phyloP scores from a whole-genome alignment of 35 echinoderm and acorn worm species.

The Strongylocentrotus purpuratus region DNA sequence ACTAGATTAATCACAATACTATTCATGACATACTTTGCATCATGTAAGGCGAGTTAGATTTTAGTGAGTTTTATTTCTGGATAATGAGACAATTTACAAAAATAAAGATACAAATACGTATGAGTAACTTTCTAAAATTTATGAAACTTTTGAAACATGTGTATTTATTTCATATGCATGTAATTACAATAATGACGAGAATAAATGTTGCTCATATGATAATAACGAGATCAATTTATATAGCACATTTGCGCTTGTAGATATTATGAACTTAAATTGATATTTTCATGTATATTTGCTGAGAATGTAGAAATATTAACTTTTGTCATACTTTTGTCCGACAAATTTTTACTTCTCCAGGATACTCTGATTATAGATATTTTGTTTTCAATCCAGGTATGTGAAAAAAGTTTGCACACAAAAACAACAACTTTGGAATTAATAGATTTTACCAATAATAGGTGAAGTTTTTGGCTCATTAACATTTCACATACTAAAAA shows the following conservation, averaged over 20 bases:
- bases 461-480: not conserved
- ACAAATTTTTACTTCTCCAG: not conserved
- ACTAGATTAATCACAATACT: not conserved
- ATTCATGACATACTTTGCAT: not conserved
- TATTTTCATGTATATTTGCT: not conserved
- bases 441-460: not conserved
- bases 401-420: not conserved
- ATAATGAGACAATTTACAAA: not conserved
- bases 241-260: no score
- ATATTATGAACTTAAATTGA: no score
- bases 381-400: conserved; percentile 12
- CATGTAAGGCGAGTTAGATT: not conserved
- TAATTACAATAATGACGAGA: no score
- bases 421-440: not conserved
- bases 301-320: not conserved
- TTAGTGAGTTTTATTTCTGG: not conserved
- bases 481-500: not conserved
- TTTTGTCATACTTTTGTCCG: not conserved
- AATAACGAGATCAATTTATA: no score
- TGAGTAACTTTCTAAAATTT: not conserved
- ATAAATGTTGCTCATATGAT: no score
- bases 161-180: no score
- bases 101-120: not conserved
- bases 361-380: conserved; percentile 6
- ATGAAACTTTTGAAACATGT: no score